Evolutionary conservation across 2,113 vertebrate species (phyloP).

Genomic region (Haplochromis vanheusdeni): DNA sequence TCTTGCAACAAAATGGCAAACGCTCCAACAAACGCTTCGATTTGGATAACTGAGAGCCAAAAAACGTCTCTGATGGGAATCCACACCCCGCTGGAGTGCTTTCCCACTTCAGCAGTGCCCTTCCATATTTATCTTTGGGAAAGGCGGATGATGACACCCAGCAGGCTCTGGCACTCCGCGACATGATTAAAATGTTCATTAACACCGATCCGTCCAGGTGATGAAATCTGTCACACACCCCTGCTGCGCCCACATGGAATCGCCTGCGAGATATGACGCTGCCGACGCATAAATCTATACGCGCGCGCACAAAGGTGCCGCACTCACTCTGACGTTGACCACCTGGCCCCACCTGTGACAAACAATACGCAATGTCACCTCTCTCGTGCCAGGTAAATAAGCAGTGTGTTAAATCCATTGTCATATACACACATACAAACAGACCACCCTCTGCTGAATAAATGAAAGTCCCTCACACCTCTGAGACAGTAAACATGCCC

Average conservation of each 20-base stretch:
- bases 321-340: not conserved
- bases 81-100: not conserved
- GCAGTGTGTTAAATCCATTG: constrained; percentile 17
- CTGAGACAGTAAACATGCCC: constrained; percentile 43
- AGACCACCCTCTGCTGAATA: constrained; percentile 22
- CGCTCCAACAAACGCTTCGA: not conserved
- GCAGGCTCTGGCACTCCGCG: constrained; percentile 34
- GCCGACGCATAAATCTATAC: not conserved
- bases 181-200: constrained; percentile 70
- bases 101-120: not conserved
- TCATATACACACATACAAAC: not conserved
- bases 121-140: constrained; percentile 39
- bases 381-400: constrained; percentile 44
- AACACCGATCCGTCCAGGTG: constrained; percentile 50
- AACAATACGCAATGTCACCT: constrained; percentile 22
- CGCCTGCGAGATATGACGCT: not conserved
- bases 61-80: not conserved
- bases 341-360: constrained; percentile 44
- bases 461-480: constrained; percentile 52
- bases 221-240: constrained; percentile 45
- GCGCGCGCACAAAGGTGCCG: not conserved
- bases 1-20: not conserved
- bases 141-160: constrained; percentile 16
- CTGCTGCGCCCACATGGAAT: constrained; percentile 24
- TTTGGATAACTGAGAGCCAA: not conserved